These are phyloP conservation scores for Echeneis naucrates DNA, from an alignment of 2,797 vertebrate species.

Conservation along the genomic window DNA sequence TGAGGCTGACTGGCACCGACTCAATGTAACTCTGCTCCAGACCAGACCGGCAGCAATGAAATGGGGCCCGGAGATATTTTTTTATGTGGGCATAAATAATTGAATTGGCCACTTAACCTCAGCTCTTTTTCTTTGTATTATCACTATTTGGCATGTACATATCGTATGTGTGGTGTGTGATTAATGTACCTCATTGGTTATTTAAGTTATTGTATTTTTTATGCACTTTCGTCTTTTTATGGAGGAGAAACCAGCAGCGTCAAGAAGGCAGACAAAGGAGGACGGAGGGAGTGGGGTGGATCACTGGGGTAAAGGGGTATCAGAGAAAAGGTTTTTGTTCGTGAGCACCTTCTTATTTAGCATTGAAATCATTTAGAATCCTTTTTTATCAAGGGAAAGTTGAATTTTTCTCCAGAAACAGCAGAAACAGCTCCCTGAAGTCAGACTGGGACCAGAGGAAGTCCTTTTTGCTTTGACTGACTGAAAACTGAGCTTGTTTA, in stretches of 20 bases:
- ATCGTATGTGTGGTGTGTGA: slow-evolving; percentile 58
- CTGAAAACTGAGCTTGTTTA: too few relatives aligned
- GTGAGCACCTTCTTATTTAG: neutral
- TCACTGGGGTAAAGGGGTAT: neutral
- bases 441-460: neutral
- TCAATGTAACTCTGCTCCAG: slow-evolving; percentile 35
- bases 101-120: slow-evolving; percentile 71
- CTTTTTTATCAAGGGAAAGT: neutral
- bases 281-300: neutral
- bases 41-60: slow-evolving; percentile 60
- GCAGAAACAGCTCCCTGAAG: neutral
- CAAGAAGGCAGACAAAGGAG: slow-evolving; percentile 13
- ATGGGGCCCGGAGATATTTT: slow-evolving; percentile 52
- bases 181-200: slow-evolving; percentile 78
- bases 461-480: neutral
- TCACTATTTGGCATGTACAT: slow-evolving; percentile 64
- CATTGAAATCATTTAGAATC: neutral
- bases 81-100: slow-evolving; percentile 72
- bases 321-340: neutral
- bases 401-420: neutral
- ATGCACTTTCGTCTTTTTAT: slow-evolving; percentile 56
- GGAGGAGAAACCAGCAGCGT: neutral
- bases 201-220: slow-evolving; percentile 75
- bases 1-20: slow-evolving; percentile 55
- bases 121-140: slow-evolving; percentile 73